These are phyloP conservation scores for Decapterus maruadsi DNA, from an alignment of 2,797 vertebrate species.

Conservation along the genomic window DNA sequence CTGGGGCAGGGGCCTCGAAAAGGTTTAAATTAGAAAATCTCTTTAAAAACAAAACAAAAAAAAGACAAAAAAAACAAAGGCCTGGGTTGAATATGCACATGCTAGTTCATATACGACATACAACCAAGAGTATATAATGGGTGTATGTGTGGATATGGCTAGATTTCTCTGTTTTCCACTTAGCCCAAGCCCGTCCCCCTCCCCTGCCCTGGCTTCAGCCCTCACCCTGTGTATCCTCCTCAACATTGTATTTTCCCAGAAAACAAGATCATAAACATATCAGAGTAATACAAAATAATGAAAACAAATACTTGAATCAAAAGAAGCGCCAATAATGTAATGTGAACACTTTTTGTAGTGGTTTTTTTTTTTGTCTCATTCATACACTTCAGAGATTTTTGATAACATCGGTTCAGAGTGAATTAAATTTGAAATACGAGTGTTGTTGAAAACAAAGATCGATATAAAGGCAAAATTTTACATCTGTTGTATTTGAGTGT, in stretches of 20 bases:
- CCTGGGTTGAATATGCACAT: slow-evolving; percentile 86
- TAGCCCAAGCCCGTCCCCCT: slow-evolving; percentile 40
- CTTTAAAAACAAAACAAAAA: slow-evolving; percentile 41
- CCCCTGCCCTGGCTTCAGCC: slow-evolving; percentile 53
- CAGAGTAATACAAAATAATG: slow-evolving; percentile 91
- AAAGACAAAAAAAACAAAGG: slow-evolving; percentile 54
- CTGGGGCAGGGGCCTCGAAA: slow-evolving; percentile 50
- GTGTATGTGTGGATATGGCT: slow-evolving; percentile 73
- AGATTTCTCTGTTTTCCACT: slow-evolving; percentile 76
- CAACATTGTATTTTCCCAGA: slow-evolving; percentile 83
- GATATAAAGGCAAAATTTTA: slow-evolving; percentile 75
- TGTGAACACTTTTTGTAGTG: slow-evolving; percentile 93
- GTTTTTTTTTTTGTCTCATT: slow-evolving; percentile 81
- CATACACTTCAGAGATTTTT: slow-evolving; percentile 91
- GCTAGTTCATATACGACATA: slow-evolving; percentile 80
- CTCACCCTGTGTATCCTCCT: slow-evolving; percentile 67
- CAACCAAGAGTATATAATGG: slow-evolving; percentile 66
- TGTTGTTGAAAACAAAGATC: slow-evolving; percentile 72
- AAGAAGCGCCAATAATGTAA: slow-evolving; percentile 97
- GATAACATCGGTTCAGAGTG: slow-evolving; percentile 82
- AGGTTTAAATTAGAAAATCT: slow-evolving; percentile 65
- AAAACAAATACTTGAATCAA: slow-evolving; percentile 99
- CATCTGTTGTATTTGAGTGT: slow-evolving; percentile 83
- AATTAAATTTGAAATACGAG: slow-evolving; percentile 75
- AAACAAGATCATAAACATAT: slow-evolving; percentile 87